Evolutionary conservation across 1,140 invertebrate species (phyloP).

Genomic region (Solenopsis fugax): DNA sequence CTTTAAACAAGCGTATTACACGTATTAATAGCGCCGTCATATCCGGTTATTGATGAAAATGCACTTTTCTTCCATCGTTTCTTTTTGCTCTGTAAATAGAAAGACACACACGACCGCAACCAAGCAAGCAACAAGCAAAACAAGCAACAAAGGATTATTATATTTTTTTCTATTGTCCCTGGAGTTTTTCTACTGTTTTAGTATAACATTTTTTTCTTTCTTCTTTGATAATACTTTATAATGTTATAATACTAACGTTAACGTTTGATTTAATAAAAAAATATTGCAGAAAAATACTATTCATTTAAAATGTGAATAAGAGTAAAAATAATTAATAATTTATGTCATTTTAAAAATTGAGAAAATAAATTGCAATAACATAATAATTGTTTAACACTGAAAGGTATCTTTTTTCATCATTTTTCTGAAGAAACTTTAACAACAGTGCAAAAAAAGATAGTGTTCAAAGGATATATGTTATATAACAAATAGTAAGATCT

Average conservation of each 20-base stretch:
- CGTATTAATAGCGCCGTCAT: conserved; percentile 21
- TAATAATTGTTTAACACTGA: background rate
- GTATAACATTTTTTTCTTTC: background rate
- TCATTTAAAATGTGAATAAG: background rate
- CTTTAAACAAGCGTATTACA: conserved; percentile 30
- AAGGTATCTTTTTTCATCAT: background rate
- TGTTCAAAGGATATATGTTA: background rate
- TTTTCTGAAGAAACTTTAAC: background rate
- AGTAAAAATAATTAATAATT: background rate
- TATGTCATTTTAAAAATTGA: background rate
- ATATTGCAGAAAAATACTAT: background rate
- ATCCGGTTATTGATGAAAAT: conserved; percentile 9
- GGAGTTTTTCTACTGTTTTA: background rate
- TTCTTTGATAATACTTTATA: background rate
- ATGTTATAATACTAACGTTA: background rate
- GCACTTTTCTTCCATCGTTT: background rate
- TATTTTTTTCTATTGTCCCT: background rate
- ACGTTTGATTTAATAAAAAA: background rate
- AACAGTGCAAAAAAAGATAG: background rate
- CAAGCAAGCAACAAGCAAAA: background rate
- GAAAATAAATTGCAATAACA: no score
- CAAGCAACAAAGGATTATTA: background rate
- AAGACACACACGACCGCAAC: background rate
- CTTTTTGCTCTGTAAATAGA: background rate
- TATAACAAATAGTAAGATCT: background rate